phyloP scores from a whole-genome alignment of 1,140 invertebrate genomes.

The Sminthurides bifidus region DNA sequence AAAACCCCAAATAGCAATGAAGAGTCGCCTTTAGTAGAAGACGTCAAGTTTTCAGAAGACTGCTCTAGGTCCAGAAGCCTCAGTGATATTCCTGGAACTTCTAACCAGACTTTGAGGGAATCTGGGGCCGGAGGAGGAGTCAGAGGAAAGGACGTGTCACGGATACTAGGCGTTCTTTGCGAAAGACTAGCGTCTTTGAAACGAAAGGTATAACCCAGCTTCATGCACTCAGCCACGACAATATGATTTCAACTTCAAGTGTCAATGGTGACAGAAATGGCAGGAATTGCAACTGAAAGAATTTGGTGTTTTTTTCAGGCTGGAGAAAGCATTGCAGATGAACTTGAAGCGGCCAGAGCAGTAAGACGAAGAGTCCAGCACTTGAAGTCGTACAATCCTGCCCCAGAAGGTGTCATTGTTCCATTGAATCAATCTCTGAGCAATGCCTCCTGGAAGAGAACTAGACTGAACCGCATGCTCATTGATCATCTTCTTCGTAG shows the following conservation, averaged over 20 bases:
- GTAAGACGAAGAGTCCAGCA: slow-evolving; percentile 86
- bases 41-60: background rate
- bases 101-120: background rate
- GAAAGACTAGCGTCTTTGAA: slow-evolving; percentile 82
- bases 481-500: slow-evolving; percentile 92
- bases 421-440: background rate
- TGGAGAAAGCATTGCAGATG: slow-evolving; percentile 81
- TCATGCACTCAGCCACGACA: too few species aligned
- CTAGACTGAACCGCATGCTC: slow-evolving; percentile 82
- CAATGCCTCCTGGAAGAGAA: slow-evolving; percentile 56
- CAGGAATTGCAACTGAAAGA: too few species aligned
- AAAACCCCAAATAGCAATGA: background rate
- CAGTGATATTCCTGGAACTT: background rate
- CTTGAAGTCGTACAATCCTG: slow-evolving; percentile 54
- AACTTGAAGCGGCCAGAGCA: slow-evolving; percentile 69
- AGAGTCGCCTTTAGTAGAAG: background rate
- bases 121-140: slow-evolving; percentile 13
- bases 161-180: slow-evolving; percentile 70
- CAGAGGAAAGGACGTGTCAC: slow-evolving; percentile 54
- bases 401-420: background rate
- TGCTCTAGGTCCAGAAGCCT: background rate
- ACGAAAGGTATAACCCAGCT: slow-evolving; percentile 51
- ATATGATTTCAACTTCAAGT: background rate
- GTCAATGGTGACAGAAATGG: too few species aligned
- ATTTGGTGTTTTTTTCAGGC: slow-evolving; percentile 41